These are phyloP conservation scores for Periplaneta americana DNA, from an alignment of 1,140 invertebrate species.

Conservation along the genomic window DNA sequence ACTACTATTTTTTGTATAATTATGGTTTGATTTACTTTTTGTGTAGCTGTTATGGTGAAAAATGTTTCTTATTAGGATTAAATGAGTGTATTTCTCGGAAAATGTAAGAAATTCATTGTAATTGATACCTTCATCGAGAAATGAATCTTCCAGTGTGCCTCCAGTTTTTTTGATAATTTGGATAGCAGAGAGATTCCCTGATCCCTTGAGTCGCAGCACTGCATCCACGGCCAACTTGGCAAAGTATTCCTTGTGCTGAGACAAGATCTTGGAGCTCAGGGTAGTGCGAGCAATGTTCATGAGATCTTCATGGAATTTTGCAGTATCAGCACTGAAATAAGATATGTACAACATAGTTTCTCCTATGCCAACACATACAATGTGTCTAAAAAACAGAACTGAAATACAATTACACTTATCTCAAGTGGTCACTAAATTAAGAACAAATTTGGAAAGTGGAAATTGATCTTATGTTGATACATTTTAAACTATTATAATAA, in stretches of 20 bases:
- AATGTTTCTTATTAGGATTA: no score
- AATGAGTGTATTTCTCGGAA: no score
- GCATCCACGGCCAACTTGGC: constrained; percentile 93
- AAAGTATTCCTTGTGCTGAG: constrained; percentile 97
- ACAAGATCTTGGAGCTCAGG: constrained; percentile 96
- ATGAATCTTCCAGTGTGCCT: constrained; percentile 88
- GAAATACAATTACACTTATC: no score
- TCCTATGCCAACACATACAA: no score
- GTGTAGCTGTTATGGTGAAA: no score
- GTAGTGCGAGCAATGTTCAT: constrained; percentile 97
- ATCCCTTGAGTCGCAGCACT: constrained; percentile 90
- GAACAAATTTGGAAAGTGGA: no score
- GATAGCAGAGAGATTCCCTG: constrained; percentile 91
- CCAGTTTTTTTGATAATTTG: constrained; percentile 97
- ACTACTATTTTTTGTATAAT: no score
- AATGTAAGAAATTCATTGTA: not conserved
- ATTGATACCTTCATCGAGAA: constrained; percentile 82
- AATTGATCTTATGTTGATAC: no score
- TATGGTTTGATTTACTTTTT: no score
- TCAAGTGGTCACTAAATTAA: no score
- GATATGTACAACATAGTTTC: constrained; percentile 4
- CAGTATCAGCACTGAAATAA: constrained; percentile 57
- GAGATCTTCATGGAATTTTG: constrained; percentile 81
- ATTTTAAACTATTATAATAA: no score
- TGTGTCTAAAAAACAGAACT: not conserved